Conservation (phyloP, 2,113 vertebrate genomes). For the Calyptommatus sinebrachiatus region DNA sequence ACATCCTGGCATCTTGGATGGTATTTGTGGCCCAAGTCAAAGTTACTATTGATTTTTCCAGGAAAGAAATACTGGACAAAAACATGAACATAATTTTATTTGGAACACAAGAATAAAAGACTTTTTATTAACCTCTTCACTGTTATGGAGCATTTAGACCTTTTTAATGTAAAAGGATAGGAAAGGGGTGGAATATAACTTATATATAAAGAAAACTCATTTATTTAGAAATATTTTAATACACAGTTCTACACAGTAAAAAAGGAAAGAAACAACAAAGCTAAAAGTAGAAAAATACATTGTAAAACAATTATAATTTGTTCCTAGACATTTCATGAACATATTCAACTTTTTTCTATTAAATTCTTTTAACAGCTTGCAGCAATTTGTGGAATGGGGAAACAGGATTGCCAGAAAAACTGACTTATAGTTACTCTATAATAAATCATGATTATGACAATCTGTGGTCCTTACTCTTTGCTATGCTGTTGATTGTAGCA, state of each 20-base stretch:
- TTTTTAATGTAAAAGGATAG: constrained; percentile 45
- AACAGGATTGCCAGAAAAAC: constrained; percentile 29
- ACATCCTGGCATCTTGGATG: neutral
- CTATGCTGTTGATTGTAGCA: constrained; percentile 14
- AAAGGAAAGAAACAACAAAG: constrained; percentile 63
- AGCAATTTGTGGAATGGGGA: constrained; percentile 55
- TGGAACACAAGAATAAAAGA: constrained; percentile 37
- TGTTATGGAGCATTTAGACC: constrained; percentile 37
- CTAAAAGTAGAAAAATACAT: constrained; percentile 73
- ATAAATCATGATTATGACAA: constrained; percentile 27
- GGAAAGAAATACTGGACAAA: neutral
- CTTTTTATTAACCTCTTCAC: constrained; percentile 38
- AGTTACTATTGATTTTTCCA: neutral
- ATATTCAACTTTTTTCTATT: constrained; percentile 53
- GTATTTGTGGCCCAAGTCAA: neutral
- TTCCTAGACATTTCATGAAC: constrained; percentile 55
- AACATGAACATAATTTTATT: neutral
- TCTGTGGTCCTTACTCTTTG: constrained; percentile 7
- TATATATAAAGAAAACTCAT: constrained; percentile 60
- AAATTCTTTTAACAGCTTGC: constrained; percentile 42
- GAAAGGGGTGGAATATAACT: neutral
- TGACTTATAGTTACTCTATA: constrained; percentile 23
- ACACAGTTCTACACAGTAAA: constrained; percentile 59
- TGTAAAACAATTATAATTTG: constrained; percentile 53
- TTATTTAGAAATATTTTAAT: constrained; percentile 69